Conservation (phyloP, 2,113 vertebrate species). For the Bufo bufo region DNA sequence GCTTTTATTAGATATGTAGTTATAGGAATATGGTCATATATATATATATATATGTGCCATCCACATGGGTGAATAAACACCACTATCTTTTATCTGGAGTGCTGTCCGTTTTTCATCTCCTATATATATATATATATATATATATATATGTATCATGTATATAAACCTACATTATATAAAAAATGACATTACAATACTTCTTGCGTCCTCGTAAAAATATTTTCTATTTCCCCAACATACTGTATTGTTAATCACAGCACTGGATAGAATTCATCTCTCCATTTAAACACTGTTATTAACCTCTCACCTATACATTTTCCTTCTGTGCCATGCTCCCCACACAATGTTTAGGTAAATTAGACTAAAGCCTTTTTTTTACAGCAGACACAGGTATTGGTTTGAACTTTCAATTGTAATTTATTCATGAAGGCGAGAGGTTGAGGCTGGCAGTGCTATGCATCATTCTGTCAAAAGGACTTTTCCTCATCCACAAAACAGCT, state of each 20-base stretch:
- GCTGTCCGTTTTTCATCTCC: too few species aligned
- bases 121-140: too few species aligned
- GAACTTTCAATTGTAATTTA: conserved; percentile 81
- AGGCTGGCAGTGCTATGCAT: conserved; percentile 72
- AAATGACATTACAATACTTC: conserved; percentile 46
- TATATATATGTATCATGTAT: neutral
- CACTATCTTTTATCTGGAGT: too few species aligned
- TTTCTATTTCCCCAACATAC: conserved; percentile 34
- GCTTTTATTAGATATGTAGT: neutral
- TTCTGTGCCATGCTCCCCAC: conserved; percentile 69
- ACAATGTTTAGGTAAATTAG: conserved; percentile 80
- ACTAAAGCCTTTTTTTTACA: conserved; percentile 71
- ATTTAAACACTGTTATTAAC: conserved; percentile 76
- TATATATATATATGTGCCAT: neutral
- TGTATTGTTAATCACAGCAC: conserved; percentile 53
- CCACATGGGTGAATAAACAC: too few species aligned
- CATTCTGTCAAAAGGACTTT: conserved; percentile 78
- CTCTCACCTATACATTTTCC: conserved; percentile 76
- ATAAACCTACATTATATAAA: conserved; percentile 13
- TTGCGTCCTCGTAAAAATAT: conserved; percentile 49
- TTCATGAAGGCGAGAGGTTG: conserved; percentile 77
- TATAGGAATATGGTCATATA: neutral
- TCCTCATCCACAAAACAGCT: conserved; percentile 66
- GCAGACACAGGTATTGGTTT: conserved; percentile 76
- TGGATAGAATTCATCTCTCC: conserved; percentile 59